Conservation (phyloP, 2,113 vertebrate genomes). For the Varanus salvator region DNA sequence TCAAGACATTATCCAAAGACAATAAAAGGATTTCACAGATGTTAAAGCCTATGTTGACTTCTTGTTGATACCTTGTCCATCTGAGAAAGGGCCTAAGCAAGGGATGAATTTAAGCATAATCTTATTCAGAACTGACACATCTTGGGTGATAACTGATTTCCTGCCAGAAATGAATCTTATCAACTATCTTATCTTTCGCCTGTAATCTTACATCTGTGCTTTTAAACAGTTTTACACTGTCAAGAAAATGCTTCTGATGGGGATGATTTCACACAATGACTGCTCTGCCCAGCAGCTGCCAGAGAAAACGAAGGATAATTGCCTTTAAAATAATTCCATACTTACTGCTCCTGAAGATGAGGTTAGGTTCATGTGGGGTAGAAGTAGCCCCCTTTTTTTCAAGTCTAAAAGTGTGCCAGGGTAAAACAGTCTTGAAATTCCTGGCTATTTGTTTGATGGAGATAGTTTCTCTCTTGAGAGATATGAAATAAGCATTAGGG, state of each 20-base stretch:
- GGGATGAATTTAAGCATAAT: conserved; percentile 19
- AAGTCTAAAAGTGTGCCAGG: not conserved
- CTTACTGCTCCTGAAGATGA: not conserved
- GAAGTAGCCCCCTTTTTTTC: not conserved
- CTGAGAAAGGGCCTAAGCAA: conserved; percentile 47
- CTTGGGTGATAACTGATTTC: not conserved
- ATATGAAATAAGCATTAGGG: not conserved
- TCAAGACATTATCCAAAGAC: conserved; percentile 42
- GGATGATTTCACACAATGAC: not conserved
- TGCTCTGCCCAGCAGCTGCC: not conserved
- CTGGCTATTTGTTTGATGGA: not conserved
- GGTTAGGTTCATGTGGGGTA: not conserved
- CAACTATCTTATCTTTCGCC: not conserved
- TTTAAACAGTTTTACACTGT: not conserved
- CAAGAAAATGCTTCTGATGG: not conserved
- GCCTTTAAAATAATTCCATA: not conserved
- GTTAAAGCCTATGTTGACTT: conserved; percentile 67
- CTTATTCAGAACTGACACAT: not conserved
- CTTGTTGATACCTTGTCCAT: conserved; percentile 66
- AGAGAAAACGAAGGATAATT: not conserved
- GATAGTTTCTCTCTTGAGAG: not conserved
- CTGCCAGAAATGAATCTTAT: conserved; percentile 5
- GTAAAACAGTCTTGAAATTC: not conserved
- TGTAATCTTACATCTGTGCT: not conserved
- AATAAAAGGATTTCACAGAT: conserved; percentile 55